Base-by-base conservation (phyloP, 2,888 invertebrate genomes). In the Mylabris sibirica region DNA sequence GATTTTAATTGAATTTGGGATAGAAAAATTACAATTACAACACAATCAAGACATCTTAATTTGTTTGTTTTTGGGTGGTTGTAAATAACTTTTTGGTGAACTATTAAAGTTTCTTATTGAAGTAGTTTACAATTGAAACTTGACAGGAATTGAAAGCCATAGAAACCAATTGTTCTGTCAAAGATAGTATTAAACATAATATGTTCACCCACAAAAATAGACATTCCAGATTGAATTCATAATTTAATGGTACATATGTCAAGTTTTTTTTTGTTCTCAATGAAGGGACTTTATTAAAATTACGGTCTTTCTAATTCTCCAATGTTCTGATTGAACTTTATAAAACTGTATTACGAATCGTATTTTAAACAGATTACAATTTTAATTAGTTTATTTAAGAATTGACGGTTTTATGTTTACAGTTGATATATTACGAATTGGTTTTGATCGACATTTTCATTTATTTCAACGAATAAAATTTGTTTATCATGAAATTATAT, bases 161-260 rank as follows among this genome's bases (percentile, higher is more conserved):
- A 24, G 57, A 57, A 57, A 26, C 26, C 24, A 26, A 57, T 57
- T 57, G 57, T 57, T 26, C 57, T 57, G 57, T 57, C 24, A 57
- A 57, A 57, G 14, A 26, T 14, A 57, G 26, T 24, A 57, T 57
- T 57, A 24, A 57, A 57, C 4, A 57, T 20, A 24, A 3, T 3
- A 57, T 57, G 12, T 57, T 57, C 57, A 4, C 5, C 6, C 11
- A 49, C 4, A 14, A 57, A 57, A 57, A 14, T 22, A 57, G 24
- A 14, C 22, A 57, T 57, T 14, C 26, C 11, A 26, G 57, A 57
- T 57, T 57, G 26, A 57, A 57, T 26, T 14, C 24, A 57, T 57
- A 26, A 57, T 24, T 57, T 57, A 22, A 57, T 5, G 8, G 6
- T 24, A 5, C 24, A 49, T 11, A n/a, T 44, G n/a, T 17, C 44